A percentile compares a stretch with the other conserved stretches of the same genome.
Conservation (phyloP, 2,888 invertebrate genomes). For the Caenorhabditis sp. region DNA sequence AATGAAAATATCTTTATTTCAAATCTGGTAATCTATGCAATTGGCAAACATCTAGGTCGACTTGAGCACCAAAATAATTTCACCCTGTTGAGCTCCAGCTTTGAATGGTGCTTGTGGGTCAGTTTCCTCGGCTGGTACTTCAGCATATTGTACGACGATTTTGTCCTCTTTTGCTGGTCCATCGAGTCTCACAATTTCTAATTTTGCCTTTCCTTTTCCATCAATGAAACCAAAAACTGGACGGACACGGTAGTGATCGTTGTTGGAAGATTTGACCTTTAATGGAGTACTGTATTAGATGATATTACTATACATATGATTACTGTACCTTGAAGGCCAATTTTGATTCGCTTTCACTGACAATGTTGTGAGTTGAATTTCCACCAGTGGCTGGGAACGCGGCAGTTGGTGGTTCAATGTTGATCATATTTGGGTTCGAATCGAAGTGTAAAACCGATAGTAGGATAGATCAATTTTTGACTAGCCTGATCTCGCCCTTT, state of each 20-base stretch:
- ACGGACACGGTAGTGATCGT: slow-evolving; percentile 58
- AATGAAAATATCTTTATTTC: not conserved
- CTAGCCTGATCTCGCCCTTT: not conserved
- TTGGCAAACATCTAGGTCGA: slow-evolving; percentile 24
- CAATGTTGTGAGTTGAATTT: slow-evolving; percentile 8
- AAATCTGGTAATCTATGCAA: not conserved
- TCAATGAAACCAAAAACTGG: slow-evolving; percentile 61
- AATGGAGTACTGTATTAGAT: not conserved
- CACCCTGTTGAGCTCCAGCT: slow-evolving; percentile 53
- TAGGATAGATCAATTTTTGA: not conserved
- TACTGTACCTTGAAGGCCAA: slow-evolving; percentile 5
- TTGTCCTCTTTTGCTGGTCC: slow-evolving; percentile 54
- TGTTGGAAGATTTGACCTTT: slow-evolving; percentile 44
- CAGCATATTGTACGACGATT: slow-evolving; percentile 53
- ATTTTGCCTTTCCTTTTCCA: slow-evolving; percentile 33
- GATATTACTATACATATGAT: slow-evolving; percentile 13
- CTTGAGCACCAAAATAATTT: slow-evolving; percentile 46
- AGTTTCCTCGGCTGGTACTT: slow-evolving; percentile 54
- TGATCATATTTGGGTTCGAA: slow-evolving; percentile 8
- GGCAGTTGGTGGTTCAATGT: slow-evolving; percentile 14
- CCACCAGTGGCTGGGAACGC: slow-evolving; percentile 5
- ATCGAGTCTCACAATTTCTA: slow-evolving; percentile 47
- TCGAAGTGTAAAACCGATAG: not conserved
- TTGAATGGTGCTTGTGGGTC: slow-evolving; percentile 58
- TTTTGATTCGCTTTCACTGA: not conserved